Conservation (phyloP, 2,113 vertebrate species). For the Xenopus borealis region DNA sequence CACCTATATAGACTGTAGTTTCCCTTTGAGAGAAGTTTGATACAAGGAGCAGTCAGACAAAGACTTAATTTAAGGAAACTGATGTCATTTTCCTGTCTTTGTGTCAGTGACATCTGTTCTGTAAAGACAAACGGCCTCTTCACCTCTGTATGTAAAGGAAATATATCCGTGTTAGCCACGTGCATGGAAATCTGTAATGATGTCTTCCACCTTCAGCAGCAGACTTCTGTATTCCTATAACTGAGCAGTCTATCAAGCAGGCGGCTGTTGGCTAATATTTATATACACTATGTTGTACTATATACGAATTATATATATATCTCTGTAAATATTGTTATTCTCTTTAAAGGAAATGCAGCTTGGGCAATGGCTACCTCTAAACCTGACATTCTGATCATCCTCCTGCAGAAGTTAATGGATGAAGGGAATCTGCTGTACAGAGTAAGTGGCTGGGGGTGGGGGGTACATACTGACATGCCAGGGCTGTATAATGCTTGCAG, state of each 20-base stretch:
- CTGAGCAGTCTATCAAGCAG: no score
- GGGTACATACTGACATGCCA: no score
- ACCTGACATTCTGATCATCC: slow-evolving; percentile 95
- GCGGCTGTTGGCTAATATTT: neutral
- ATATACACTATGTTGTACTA: neutral
- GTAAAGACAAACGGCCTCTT: neutral
- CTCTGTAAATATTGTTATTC: slow-evolving; percentile 1
- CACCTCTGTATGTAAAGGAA: slow-evolving; percentile 6
- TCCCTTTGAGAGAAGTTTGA: no score
- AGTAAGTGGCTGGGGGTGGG: slow-evolving; percentile 62
- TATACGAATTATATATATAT: no score
- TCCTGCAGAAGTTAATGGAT: slow-evolving; percentile 97
- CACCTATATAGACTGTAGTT: no score
- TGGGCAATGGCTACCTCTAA: slow-evolving; percentile 99
- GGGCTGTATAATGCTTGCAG: no score
- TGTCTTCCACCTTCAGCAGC: neutral
- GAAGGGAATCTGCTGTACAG: slow-evolving; percentile 95
- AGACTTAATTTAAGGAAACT: slow-evolving; percentile 20
- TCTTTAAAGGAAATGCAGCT: slow-evolving; percentile 86
- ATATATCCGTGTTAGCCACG: neutral
- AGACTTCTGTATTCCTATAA: neutral
- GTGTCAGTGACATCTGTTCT: slow-evolving; percentile 25
- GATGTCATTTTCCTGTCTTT: slow-evolving; percentile 33
- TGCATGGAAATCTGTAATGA: neutral
- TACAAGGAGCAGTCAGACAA: neutral